Evolutionary conservation across 2,113 vertebrate species (phyloP).

Genomic region (Anoura caudifer): DNA sequence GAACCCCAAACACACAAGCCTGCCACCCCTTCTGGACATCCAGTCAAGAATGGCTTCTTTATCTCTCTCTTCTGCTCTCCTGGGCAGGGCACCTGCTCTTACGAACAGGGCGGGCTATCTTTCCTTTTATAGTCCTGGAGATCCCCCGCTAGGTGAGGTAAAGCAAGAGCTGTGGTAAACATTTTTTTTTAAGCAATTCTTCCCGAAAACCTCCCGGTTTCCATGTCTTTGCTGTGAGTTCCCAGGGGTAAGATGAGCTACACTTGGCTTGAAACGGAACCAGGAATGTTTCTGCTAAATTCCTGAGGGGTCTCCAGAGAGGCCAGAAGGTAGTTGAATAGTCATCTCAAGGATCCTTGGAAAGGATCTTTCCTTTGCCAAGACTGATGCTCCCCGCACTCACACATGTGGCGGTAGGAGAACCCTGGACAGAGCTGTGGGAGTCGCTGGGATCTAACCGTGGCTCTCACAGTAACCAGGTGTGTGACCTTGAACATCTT

Average conservation of each 20-base stretch:
- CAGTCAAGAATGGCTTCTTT: neutral
- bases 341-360: slow-evolving; percentile 34
- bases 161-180: neutral
- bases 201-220: neutral
- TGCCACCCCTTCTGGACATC: neutral
- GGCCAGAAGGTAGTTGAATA: neutral
- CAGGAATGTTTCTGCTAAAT: slow-evolving; percentile 50
- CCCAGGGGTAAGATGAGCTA: slow-evolving; percentile 13
- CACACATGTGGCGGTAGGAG: neutral
- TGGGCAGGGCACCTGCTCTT: neutral
- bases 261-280: slow-evolving; percentile 35
- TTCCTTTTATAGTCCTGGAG: neutral
- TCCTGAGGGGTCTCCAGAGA: slow-evolving; percentile 44
- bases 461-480: neutral
- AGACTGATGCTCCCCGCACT: neutral
- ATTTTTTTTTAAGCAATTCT: neutral
- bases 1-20: neutral
- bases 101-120: neutral
- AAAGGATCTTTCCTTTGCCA: neutral
- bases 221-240: neutral
- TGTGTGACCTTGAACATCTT: neutral
- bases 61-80: neutral
- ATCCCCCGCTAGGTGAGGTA: neutral
- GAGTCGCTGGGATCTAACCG: neutral
- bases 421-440: neutral